phyloP scores from a whole-genome alignment of 1,140 invertebrate genomes.

The Euura lappo region DNA sequence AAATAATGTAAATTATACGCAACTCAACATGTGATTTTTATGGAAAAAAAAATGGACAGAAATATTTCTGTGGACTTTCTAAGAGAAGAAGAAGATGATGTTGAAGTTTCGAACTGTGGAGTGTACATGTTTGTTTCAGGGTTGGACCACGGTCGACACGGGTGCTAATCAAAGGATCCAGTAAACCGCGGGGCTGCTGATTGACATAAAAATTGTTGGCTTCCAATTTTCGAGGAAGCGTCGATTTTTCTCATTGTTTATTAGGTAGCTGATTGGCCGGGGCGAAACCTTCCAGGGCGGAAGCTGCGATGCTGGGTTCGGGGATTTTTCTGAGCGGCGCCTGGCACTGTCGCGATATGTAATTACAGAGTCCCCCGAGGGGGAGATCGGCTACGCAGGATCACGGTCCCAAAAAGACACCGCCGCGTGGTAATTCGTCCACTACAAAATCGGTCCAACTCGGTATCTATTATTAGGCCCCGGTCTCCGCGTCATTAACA shows the following conservation, averaged over 20 bases:
- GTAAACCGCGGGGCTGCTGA: neutral
- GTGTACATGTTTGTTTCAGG: too few species aligned
- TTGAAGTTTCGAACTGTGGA: too few species aligned
- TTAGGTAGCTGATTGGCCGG: neutral
- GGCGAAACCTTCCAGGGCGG: neutral
- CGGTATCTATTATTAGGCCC: neutral
- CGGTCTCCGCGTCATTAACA: neutral
- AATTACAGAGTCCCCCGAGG: neutral
- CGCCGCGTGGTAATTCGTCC: neutral
- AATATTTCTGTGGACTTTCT: too few species aligned
- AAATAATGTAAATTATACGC: too few species aligned
- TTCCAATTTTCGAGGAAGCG: neutral
- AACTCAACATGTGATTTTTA: too few species aligned
- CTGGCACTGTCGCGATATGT: neutral
- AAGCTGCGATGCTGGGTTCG: neutral
- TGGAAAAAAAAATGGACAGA: too few species aligned
- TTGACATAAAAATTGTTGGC: neutral
- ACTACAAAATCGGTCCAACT: conserved; percentile 1
- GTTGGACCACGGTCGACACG: neutral
- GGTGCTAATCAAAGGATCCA: neutral
- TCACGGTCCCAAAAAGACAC: neutral
- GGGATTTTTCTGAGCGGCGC: neutral
- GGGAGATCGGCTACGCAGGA: neutral
- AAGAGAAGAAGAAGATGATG: too few species aligned
- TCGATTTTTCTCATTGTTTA: neutral